Conservation (phyloP, 2,888 invertebrate species). For the Sinopyrophorus schimmeli region DNA sequence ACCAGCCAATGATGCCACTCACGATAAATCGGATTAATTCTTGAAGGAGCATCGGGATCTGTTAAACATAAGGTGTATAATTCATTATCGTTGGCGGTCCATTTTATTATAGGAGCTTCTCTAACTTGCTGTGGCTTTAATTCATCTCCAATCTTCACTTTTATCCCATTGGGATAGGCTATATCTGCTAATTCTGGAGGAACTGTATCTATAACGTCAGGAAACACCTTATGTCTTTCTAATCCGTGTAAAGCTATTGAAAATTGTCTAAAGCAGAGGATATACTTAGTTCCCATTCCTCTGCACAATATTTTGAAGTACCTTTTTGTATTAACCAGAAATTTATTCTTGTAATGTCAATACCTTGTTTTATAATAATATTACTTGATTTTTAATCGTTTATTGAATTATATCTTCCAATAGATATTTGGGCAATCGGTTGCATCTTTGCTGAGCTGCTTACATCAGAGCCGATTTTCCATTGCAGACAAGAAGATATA, state of each 20-base stretch:
- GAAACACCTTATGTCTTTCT: constrained; percentile 61
- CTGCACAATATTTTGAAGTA: too few species aligned
- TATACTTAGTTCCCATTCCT: too few species aligned
- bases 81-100: constrained; percentile 61
- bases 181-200: constrained; percentile 61
- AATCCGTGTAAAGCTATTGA: constrained; percentile 15
- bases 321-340: too few species aligned
- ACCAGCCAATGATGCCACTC: constrained; percentile 84
- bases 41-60: constrained; percentile 79
- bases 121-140: constrained; percentile 75
- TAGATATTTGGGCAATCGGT: constrained; percentile 98
- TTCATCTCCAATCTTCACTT: constrained; percentile 65
- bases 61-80: constrained; percentile 67
- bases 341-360: too few species aligned
- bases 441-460: constrained; percentile 99
- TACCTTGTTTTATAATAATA: too few species aligned
- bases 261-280: constrained; percentile 7
- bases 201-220: constrained; percentile 67
- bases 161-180: constrained; percentile 58
- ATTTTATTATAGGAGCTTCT: constrained; percentile 67
- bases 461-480: constrained; percentile 98
- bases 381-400: neutral
- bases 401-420: neutral
- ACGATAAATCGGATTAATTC: constrained; percentile 67
- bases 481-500: constrained; percentile 98